phyloP scores from a whole-genome alignment of 2,113 vertebrate species.

The Ursus arctos region DNA sequence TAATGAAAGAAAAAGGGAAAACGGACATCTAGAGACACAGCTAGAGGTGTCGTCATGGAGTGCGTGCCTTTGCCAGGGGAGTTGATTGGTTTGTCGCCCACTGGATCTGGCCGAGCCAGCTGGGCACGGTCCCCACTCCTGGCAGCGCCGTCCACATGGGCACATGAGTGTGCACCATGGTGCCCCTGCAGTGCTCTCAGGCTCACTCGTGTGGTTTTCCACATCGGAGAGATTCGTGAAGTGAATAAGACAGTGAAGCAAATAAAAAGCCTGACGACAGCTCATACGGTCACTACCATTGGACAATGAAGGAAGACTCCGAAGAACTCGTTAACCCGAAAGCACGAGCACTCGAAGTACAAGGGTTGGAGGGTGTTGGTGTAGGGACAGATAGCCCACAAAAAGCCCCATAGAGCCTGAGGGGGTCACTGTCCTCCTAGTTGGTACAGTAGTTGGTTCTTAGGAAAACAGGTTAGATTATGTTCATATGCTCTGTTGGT shows the following conservation, averaged over 20 bases:
- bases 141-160: too few relatives aligned
- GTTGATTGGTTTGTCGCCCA: background rate
- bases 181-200: background rate
- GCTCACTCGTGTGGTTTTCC: background rate
- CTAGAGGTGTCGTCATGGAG: background rate
- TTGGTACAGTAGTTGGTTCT: background rate
- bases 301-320: background rate
- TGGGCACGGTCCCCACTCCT: background rate
- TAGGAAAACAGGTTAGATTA: background rate
- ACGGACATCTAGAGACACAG: background rate
- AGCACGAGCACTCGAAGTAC: background rate
- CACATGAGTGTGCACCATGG: background rate
- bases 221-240: background rate
- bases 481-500: background rate
- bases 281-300: background rate
- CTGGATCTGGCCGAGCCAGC: background rate
- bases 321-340: constrained; percentile 1
- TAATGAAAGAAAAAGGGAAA: background rate
- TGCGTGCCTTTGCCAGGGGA: background rate
- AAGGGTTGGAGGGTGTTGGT: background rate
- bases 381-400: background rate
- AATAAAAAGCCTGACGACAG: background rate
- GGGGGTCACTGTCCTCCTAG: background rate
- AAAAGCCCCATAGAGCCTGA: background rate
- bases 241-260: background rate